phyloP scores from a whole-genome alignment of 2,888 invertebrate species.

The Agrochola litura region DNA sequence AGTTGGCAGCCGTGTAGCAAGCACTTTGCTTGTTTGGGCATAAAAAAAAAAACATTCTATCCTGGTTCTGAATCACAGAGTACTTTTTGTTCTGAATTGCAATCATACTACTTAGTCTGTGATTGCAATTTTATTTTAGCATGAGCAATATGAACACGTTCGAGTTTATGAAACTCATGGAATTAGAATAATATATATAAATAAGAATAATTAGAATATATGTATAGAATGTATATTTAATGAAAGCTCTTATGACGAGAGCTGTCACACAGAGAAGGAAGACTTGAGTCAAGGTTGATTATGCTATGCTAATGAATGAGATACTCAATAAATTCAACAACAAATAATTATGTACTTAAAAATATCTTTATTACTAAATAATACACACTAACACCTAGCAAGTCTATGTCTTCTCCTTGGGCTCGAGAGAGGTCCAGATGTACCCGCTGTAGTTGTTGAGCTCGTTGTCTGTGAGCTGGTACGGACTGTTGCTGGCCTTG shows the following conservation, averaged over 20 bases:
- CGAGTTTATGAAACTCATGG: neutral
- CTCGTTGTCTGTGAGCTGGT: slow-evolving; percentile 91
- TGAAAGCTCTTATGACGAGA: neutral
- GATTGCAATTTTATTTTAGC: neutral
- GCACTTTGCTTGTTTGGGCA: too few species aligned
- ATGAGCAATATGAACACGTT: too few species aligned
- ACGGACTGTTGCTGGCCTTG: slow-evolving; percentile 94
- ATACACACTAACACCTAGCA: slow-evolving; percentile 7
- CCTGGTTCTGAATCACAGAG: too few species aligned
- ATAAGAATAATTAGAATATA: too few species aligned
- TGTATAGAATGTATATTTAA: neutral
- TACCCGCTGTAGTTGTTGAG: slow-evolving; percentile 89
- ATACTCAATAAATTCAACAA: neutral
- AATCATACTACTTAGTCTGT: too few species aligned
- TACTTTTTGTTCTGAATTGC: too few species aligned
- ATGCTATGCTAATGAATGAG: neutral
- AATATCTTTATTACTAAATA: slow-evolving; percentile 51
- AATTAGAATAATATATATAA: neutral
- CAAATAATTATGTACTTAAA: slow-evolving; percentile 12
- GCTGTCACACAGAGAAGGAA: neutral
- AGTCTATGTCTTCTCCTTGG: slow-evolving; percentile 80
- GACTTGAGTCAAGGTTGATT: neutral
- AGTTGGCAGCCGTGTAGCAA: too few species aligned
- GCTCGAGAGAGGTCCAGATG: slow-evolving; percentile 92
- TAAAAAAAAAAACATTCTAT: too few species aligned